These are phyloP conservation scores for Colistium nudipinnis DNA, from an alignment of 2,113 vertebrate species.

Conservation along the genomic window DNA sequence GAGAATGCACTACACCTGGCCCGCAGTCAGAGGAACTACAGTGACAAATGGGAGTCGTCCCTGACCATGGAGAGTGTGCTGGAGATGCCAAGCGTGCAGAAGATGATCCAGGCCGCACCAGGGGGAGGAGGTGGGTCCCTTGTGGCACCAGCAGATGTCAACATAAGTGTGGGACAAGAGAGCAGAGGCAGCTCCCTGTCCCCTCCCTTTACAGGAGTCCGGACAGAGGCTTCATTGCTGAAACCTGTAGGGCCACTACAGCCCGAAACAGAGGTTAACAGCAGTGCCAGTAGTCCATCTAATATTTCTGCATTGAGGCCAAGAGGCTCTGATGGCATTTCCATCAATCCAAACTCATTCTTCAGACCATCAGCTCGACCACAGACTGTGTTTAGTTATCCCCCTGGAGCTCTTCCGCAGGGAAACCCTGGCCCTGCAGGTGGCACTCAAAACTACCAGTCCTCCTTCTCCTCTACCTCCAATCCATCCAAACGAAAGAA, in stretches of 20 bases:
- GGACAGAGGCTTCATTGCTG: conserved; percentile 45
- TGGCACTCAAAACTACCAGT: conserved; percentile 58
- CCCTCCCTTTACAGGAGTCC: conserved; percentile 13
- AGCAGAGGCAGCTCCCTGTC: conserved; percentile 59
- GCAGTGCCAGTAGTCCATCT: conserved; percentile 4
- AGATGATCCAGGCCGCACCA: conserved; percentile 79
- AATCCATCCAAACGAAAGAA: conserved; percentile 77
- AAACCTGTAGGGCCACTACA: conserved; percentile 35
- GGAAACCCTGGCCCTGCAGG: conserved; percentile 35
- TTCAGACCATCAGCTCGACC: conserved; percentile 29
- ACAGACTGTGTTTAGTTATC: conserved; percentile 55
- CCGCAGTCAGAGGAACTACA: conserved; percentile 88
- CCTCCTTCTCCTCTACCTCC: conserved; percentile 63
- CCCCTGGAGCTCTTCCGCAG: conserved; percentile 46
- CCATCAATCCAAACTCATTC: conserved; percentile 19
- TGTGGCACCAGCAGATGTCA: conserved; percentile 73
- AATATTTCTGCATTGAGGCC: conserved; percentile 31
- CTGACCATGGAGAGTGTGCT: conserved; percentile 85
- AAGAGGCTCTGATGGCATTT: conserved; percentile 30
- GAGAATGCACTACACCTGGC: conserved; percentile 88
- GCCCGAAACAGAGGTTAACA: conserved; percentile 41
- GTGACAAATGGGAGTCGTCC: conserved; percentile 91
- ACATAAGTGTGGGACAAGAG: conserved; percentile 75
- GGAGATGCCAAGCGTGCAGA: conserved; percentile 84
- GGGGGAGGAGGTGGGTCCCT: conserved; percentile 56